Evolutionary conservation across 2,888 invertebrate genomes (phyloP), one percentile per base, ranked within the genome.

Genomic region (Labia minor): DNA sequence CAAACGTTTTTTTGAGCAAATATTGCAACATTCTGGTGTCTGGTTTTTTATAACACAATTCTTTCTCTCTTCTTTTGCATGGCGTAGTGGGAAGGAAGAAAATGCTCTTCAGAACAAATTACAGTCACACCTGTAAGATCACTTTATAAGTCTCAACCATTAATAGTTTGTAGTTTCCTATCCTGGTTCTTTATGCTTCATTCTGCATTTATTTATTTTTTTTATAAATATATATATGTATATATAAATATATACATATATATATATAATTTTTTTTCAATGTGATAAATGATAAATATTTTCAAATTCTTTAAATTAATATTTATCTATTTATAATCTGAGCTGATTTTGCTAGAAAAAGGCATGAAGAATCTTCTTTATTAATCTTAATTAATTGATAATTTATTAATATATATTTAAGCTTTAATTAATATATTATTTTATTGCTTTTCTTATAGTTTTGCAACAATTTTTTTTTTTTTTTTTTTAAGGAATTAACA

Each of bases 61-160:
- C 61, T 69, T 64, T 77, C 71, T 78, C 76, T 81, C 80, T 82
- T 81, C 69, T 78, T 77, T 82, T 83, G 83, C 83, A 83, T 83
- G 83, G 81, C 80, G 70, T 83, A 83, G 83, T 83, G 83, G 83
- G 80, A 83, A 83, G 79, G 83, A 83, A 80, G 84, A 84, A 80
- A 84, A 82, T 83, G 83, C 82, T 81, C 83, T 84, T 80, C 82
- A 81, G 81, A 81, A 80, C 82, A 84, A 83, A 83, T 82, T 83
- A 79, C 82, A 82, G 81, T 81, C 81, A 80, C 82, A 83, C 81
- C 81, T 83, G 83, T 84, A 84, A 84, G 83, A 82, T 78, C 70
- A 71, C 66, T 71, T 70, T 69, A 68, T 65, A 49, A 66, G 64
- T 49, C 66, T 37, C 19, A 19, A 66, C 33, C 19, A 21, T 67